phyloP scores from a whole-genome alignment of 2,797 vertebrate species.

The Anas flavirostris region DNA sequence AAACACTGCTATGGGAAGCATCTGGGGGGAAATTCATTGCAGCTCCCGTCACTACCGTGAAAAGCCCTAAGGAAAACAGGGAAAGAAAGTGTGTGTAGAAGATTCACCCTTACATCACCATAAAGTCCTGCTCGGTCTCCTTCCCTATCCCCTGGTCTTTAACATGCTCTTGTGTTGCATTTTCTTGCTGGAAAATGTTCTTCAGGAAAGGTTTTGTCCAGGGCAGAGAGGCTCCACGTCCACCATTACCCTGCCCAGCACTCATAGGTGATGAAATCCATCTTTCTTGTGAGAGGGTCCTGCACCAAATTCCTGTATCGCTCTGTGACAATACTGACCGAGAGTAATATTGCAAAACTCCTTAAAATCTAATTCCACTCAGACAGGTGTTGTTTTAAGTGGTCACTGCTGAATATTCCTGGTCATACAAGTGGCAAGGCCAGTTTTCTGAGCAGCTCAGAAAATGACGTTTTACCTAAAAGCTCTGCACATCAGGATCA shows the following conservation, averaged over 20 bases:
- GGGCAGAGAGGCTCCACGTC: neutral
- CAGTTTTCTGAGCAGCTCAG: fast-evolving
- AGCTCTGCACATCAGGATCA: neutral
- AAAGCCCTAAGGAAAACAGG: neutral
- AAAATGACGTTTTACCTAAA: neutral
- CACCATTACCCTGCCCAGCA: fast-evolving
- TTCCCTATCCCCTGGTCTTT: neutral
- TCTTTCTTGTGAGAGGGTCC: neutral
- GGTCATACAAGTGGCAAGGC: neutral
- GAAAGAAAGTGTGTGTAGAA: neutral
- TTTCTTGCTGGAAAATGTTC: neutral
- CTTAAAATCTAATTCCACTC: neutral
- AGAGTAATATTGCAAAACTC: neutral
- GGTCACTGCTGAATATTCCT: neutral
- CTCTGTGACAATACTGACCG: neutral
- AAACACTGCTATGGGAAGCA: neutral
- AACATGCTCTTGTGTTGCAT: neutral
- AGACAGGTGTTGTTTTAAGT: neutral
- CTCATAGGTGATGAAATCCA: neutral
- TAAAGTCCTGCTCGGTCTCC: neutral
- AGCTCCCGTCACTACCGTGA: neutral
- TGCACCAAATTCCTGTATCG: neutral
- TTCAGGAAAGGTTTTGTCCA: neutral
- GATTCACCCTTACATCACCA: neutral
- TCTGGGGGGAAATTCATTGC: neutral